phyloP scores from a whole-genome alignment of 2,888 invertebrate genomes.

The Ceraclea dissimilis region DNA sequence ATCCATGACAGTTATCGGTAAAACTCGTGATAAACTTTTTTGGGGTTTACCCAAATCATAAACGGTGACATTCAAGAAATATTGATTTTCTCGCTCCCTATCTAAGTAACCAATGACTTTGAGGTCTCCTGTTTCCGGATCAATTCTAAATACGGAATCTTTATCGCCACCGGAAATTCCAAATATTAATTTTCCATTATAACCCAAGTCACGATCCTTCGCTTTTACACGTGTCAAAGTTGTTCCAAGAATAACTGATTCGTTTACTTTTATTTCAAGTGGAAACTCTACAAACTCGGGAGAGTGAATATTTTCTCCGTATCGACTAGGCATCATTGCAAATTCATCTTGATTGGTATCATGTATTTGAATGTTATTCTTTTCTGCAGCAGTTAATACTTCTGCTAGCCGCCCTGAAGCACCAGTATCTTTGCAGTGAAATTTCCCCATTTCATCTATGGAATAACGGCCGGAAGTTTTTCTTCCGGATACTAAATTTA shows the following conservation, averaged over 20 bases:
- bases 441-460: constrained; percentile 53
- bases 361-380: constrained; percentile 62
- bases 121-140: constrained; percentile 78
- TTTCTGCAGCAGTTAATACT: constrained; percentile 71
- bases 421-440: constrained; percentile 81
- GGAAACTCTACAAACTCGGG: constrained; percentile 86
- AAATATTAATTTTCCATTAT: constrained; percentile 84
- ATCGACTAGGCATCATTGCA: constrained; percentile 71
- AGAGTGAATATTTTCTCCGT: constrained; percentile 77
- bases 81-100: constrained; percentile 76
- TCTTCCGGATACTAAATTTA: constrained; percentile 67
- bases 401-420: constrained; percentile 74
- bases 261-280: constrained; percentile 73
- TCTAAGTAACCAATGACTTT: constrained; percentile 83
- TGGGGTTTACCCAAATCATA: constrained; percentile 80
- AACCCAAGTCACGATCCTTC: constrained; percentile 80
- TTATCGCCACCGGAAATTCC: constrained; percentile 79
- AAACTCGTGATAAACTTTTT: constrained; percentile 66
- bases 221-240: constrained; percentile 65
- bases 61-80: constrained; percentile 78
- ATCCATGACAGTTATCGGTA: constrained; percentile 77
- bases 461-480: constrained; percentile 45
- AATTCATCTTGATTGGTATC: constrained; percentile 52
- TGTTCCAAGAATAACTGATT: constrained; percentile 75
- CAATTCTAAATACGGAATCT: constrained; percentile 79